Evolutionary conservation across 2,113 vertebrate species (phyloP).

Genomic region (Phalacrocorax pelagicus): DNA sequence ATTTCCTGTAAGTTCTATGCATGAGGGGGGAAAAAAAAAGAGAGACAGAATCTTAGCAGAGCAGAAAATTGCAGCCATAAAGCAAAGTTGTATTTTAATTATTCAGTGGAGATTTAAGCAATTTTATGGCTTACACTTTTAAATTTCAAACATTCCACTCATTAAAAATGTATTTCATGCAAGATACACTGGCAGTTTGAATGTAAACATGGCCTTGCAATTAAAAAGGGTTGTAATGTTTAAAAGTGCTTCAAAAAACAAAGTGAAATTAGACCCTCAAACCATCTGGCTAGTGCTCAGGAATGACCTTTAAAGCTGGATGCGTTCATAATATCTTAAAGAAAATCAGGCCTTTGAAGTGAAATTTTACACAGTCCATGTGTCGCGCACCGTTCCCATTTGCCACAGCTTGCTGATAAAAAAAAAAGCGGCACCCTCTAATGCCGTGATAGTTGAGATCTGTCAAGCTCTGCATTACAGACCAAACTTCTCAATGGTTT

Average conservation of each 20-base stretch:
- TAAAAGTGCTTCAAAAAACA: not conserved
- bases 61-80: slow-evolving; percentile 59
- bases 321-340: not conserved
- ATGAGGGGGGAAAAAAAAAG: rapidly evolving
- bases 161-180: slow-evolving; percentile 45
- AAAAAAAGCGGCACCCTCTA: not conserved
- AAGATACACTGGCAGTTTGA: not conserved
- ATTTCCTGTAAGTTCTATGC: not conserved
- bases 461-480: not conserved
- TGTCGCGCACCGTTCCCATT: not conserved
- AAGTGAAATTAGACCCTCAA: not conserved
- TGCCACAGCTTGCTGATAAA: not conserved
- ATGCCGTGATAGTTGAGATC: not conserved
- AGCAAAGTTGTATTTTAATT: slow-evolving; percentile 53
- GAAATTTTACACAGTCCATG: not conserved
- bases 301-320: not conserved
- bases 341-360: not conserved
- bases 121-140: slow-evolving; percentile 2
- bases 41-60: slow-evolving; percentile 25
- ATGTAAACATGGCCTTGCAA: slow-evolving; percentile 26
- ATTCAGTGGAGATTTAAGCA: slow-evolving; percentile 31
- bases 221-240: not conserved
- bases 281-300: slow-evolving; percentile 24
- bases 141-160: slow-evolving; percentile 16
- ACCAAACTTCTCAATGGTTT: not conserved